Evolutionary conservation across 2,113 vertebrate species (phyloP).

Genomic region (Pteropus alecto): DNA sequence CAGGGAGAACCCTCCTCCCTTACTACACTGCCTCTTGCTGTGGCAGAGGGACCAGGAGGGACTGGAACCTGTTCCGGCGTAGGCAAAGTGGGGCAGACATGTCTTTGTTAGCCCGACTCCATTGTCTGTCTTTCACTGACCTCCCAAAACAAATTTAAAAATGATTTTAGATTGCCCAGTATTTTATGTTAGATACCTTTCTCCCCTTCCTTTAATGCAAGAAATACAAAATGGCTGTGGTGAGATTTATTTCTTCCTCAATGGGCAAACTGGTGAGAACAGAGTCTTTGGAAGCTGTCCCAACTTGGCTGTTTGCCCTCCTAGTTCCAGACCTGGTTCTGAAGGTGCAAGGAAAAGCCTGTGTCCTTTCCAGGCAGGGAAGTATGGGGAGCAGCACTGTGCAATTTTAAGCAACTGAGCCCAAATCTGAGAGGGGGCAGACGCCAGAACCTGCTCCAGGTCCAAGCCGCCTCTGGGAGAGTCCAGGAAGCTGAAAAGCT

Average conservation of each 20-base stretch:
- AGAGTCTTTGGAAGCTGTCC: not conserved
- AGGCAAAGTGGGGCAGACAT: not conserved
- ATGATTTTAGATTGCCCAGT: not conserved
- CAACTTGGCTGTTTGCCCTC: not conserved
- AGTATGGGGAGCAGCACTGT: not conserved
- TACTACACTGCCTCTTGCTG: not conserved
- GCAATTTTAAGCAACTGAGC: constrained; percentile 51
- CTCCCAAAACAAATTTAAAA: not conserved
- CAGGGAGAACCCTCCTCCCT: not conserved
- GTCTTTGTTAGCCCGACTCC: not conserved
- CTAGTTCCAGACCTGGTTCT: constrained; percentile 8
- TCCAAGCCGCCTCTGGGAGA: not conserved
- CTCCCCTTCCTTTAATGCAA: not conserved
- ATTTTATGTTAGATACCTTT: not conserved
- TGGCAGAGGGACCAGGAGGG: not conserved
- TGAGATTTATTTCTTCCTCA: not conserved
- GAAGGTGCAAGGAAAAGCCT: constrained; percentile 30
- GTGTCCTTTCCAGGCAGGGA: constrained; percentile 36
- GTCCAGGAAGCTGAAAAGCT: not conserved
- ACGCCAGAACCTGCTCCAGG: constrained; percentile 8
- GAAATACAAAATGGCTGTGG: not conserved
- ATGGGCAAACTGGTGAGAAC: not conserved
- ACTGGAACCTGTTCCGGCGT: rapidly evolving
- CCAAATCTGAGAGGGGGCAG: not conserved
- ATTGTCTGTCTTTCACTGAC: not conserved